phyloP scores from a whole-genome alignment of 2,113 vertebrate genomes.

The Ictalurus furcatus region DNA sequence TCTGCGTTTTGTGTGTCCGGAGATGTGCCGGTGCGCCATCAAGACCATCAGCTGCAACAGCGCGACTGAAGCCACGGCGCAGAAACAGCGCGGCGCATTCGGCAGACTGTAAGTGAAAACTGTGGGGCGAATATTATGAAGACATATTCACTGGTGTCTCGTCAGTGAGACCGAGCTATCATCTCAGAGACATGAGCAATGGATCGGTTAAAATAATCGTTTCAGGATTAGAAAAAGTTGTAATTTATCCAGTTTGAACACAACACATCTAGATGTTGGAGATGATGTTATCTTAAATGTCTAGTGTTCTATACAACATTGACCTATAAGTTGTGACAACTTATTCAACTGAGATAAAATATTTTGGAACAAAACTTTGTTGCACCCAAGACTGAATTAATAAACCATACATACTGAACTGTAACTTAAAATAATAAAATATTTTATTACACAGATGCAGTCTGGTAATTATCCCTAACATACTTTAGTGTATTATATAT shows the following conservation, averaged over 20 bases:
- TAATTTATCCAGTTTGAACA: background rate
- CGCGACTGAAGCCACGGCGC: slow-evolving; percentile 30
- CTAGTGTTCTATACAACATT: background rate
- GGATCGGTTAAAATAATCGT: background rate
- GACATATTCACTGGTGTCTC: background rate
- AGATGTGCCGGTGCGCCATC: slow-evolving; percentile 46
- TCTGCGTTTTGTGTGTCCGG: slow-evolving; percentile 49
- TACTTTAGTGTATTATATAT: background rate
- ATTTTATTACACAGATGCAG: background rate
- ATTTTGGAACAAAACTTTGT: background rate
- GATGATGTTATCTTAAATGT: background rate
- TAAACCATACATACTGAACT: background rate
- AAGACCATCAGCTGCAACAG: slow-evolving; percentile 47
- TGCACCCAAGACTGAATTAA: background rate
- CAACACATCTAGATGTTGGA: background rate
- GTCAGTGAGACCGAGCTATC: background rate
- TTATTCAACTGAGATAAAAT: background rate
- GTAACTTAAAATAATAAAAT: background rate
- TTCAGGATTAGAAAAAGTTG: background rate
- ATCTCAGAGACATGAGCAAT: background rate
- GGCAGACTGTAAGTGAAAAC: slow-evolving; percentile 50
- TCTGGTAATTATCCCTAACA: background rate
- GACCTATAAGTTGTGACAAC: background rate
- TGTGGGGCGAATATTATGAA: background rate
- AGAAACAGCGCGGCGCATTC: background rate